These are phyloP conservation scores for Amiota mariae DNA, from an alignment of 2,888 invertebrate species.

Conservation along the genomic window DNA sequence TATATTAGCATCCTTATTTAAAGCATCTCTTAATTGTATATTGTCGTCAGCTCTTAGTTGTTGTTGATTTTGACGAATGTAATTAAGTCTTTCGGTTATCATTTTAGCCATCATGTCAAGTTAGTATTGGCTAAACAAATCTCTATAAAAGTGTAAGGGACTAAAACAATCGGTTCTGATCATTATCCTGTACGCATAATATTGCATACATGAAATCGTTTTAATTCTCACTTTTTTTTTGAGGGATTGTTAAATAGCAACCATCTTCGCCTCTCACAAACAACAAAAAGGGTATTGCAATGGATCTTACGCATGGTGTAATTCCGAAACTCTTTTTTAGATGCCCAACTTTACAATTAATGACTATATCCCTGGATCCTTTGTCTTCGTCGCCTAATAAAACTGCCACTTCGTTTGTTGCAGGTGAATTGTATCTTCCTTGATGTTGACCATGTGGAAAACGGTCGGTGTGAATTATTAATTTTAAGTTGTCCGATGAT, in stretches of 20 bases:
- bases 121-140: not conserved
- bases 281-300: not conserved
- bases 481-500: not conserved
- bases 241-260: not conserved
- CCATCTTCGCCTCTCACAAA: constrained; percentile 3
- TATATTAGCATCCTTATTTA: not conserved
- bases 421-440: not conserved
- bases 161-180: too few species aligned
- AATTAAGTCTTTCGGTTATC: not conserved
- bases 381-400: not conserved
- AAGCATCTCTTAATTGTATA: not conserved
- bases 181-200: not conserved
- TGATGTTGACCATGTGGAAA: not conserved
- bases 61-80: not conserved
- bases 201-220: not conserved
- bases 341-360: not conserved
- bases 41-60: not conserved
- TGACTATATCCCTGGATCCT: not conserved
- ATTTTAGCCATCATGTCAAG: not conserved
- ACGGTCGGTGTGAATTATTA: not conserved
- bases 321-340: not conserved
- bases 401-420: not conserved
- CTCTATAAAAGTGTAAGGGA: not conserved
- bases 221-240: not conserved
- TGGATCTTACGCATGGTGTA: not conserved